A percentile compares a stretch with the other conserved stretches of the same genome.
phyloP scores from a whole-genome alignment of 2,888 invertebrate species.

The Stenolophus ochropezus region DNA sequence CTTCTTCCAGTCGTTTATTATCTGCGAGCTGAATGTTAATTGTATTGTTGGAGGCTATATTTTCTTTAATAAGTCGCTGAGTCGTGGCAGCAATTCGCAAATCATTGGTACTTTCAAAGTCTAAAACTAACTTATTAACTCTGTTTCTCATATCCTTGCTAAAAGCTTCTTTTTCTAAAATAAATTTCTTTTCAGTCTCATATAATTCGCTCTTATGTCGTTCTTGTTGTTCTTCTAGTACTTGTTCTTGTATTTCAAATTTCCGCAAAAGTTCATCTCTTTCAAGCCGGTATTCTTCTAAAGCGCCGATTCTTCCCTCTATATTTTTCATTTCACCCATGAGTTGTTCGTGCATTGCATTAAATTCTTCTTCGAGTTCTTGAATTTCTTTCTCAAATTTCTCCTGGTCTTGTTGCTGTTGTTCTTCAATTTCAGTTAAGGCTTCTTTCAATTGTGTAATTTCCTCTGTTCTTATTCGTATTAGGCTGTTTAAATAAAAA shows the following conservation, averaged over 20 bases:
- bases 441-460: constrained; percentile 82
- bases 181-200: constrained; percentile 81
- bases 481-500: constrained; percentile 84
- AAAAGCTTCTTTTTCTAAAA: constrained; percentile 86
- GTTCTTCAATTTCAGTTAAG: constrained; percentile 83
- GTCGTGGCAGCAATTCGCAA: constrained; percentile 92
- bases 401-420: constrained; percentile 81
- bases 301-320: constrained; percentile 90
- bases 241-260: constrained; percentile 86
- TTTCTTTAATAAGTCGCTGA: constrained; percentile 89
- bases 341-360: constrained; percentile 87
- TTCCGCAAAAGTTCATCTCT: constrained; percentile 89
- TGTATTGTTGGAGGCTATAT: constrained; percentile 78
- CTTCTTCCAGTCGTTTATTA: constrained; percentile 79
- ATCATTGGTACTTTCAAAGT: constrained; percentile 90
- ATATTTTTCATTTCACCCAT: constrained; percentile 90
- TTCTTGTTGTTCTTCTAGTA: constrained; percentile 84
- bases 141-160: constrained; percentile 92
- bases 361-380: constrained; percentile 84
- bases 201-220: constrained; percentile 86
- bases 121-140: constrained; percentile 86
- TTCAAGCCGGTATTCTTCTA: constrained; percentile 93
- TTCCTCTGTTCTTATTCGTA: constrained; percentile 80
- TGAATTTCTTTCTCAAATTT: constrained; percentile 80
- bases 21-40: constrained; percentile 74